Evolutionary conservation across 2,113 vertebrate species (phyloP).

Genomic region (Periophthalmodon schlosseri): DNA sequence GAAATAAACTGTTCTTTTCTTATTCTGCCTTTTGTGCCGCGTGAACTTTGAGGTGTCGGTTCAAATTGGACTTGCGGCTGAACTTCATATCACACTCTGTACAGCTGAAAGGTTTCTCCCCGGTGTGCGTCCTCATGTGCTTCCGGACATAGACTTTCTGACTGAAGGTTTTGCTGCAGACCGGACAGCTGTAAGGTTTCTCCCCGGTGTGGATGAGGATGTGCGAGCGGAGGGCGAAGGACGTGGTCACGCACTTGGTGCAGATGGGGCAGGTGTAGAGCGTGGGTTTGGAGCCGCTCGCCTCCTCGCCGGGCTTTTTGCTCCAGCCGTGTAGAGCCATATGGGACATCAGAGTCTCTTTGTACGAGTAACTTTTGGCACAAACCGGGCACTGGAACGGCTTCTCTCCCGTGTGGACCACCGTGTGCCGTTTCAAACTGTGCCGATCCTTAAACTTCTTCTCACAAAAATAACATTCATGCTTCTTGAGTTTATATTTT

Average conservation of each 20-base stretch:
- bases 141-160: neutral
- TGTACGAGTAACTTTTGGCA: neutral
- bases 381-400: neutral
- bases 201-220: constrained; percentile 13
- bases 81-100: neutral
- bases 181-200: constrained; percentile 8
- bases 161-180: neutral
- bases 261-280: constrained; percentile 1
- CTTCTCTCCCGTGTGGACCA: neutral
- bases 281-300: neutral
- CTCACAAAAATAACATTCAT: neutral
- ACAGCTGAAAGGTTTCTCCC: neutral
- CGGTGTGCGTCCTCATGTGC: constrained; percentile 2
- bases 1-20: no score
- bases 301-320: neutral
- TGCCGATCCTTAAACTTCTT: neutral
- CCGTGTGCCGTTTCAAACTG: neutral
- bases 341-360: neutral
- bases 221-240: neutral
- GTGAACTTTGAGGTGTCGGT: neutral
- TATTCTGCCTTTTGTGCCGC: neutral
- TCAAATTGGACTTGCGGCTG: neutral
- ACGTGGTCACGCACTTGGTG: neutral
- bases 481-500: neutral
- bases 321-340: neutral